Conservation (phyloP, 2,888 invertebrate genomes). For the Chaitophorus viminalis region DNA sequence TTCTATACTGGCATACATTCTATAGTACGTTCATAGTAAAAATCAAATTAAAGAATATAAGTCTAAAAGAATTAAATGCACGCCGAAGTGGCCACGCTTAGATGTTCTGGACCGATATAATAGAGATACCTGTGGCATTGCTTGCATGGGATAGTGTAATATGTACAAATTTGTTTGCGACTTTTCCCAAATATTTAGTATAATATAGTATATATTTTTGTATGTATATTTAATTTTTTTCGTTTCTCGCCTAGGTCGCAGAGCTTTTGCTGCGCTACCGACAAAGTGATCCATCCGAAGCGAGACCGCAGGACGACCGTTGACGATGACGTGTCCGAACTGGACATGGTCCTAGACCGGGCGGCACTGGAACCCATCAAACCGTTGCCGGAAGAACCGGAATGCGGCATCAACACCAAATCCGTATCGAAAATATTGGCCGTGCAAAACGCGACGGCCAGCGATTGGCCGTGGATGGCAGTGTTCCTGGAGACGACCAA, state of each 20-base stretch:
- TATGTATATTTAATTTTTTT: neutral
- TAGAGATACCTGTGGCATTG: too few species aligned
- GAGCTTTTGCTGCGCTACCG: slow-evolving; percentile 22
- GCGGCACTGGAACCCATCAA: slow-evolving; percentile 29
- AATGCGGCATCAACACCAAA: slow-evolving; percentile 62
- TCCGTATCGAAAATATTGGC: slow-evolving; percentile 17
- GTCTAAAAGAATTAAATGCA: too few species aligned
- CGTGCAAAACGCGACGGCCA: slow-evolving; percentile 65
- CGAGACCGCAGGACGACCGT: neutral
- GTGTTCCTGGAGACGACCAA: slow-evolving; percentile 75
- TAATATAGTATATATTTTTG: too few species aligned
- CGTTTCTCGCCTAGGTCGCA: neutral
- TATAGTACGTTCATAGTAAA: too few species aligned
- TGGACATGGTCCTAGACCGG: slow-evolving; percentile 34
- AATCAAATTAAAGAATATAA: too few species aligned
- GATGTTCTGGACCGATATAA: too few species aligned
- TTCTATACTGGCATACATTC: too few species aligned
- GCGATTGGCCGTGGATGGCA: slow-evolving; percentile 88
- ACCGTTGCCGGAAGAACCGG: slow-evolving; percentile 52
- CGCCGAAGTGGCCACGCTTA: too few species aligned
- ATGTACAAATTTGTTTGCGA: too few species aligned
- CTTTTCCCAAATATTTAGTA: too few species aligned
- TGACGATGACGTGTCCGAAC: slow-evolving; percentile 22
- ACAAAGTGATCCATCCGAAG: neutral
- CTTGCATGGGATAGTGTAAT: too few species aligned